phyloP scores from a whole-genome alignment of 2,113 vertebrate genomes.

The Lycaon pictus region DNA sequence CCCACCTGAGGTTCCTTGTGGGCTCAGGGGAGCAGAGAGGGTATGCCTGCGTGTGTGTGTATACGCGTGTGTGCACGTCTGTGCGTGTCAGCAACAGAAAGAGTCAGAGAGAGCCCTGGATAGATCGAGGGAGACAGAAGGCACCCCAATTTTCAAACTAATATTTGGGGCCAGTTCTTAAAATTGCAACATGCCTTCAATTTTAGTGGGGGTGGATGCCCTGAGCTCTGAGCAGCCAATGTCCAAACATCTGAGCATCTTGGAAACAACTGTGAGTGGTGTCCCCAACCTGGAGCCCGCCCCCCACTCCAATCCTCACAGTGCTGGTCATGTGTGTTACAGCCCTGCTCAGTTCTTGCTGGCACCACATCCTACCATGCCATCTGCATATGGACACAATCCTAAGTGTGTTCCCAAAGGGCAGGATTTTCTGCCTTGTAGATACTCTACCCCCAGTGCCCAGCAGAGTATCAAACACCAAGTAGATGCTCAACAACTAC shows the following conservation, averaged over 20 bases:
- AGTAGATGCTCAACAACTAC: not conserved
- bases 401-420: not conserved
- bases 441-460: not conserved
- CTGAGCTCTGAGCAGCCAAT: not conserved
- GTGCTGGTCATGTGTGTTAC: not conserved
- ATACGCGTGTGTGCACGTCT: too few species aligned
- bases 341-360: not conserved
- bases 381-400: accelerated
- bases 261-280: not conserved
- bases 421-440: not conserved
- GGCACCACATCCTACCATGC: too few species aligned
- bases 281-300: not conserved
- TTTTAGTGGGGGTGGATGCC: not conserved
- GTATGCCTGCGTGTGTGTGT: not conserved
- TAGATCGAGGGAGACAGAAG: not conserved
- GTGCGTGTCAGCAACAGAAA: not conserved
- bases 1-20: not conserved
- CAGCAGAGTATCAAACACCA: too few species aligned
- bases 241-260: not conserved
- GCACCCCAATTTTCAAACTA: not conserved
- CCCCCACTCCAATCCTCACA: not conserved
- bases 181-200: not conserved
- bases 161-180: not conserved
- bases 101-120: not conserved
- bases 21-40: not conserved